A percentile compares a stretch with the other conserved stretches of the same genome.
These are phyloP conservation scores for Prunella himalayana DNA, from an alignment of 2,113 vertebrate genomes.

Conservation along the genomic window DNA sequence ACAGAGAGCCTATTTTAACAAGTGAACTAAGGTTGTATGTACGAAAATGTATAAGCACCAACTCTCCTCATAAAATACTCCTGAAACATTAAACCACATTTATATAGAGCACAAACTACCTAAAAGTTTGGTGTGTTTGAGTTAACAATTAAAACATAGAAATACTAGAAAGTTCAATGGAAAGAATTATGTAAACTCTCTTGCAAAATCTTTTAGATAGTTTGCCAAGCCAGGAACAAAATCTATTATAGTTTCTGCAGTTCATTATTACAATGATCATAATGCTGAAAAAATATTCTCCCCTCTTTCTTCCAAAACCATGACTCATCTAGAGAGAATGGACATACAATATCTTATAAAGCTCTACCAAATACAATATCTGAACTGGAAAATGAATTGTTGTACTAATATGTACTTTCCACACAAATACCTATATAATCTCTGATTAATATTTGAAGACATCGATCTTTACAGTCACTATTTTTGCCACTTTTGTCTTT, in stretches of 20 bases:
- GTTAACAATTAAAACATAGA: conserved; percentile 30
- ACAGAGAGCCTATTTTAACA: conserved; percentile 57
- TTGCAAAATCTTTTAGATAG: conserved; percentile 51
- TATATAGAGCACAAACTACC: neutral
- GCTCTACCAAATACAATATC: neutral
- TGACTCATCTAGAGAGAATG: conserved; percentile 52
- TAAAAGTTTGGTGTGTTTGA: neutral
- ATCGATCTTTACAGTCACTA: neutral
- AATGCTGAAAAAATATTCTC: conserved; percentile 47
- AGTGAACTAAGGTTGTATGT: conserved; percentile 60
- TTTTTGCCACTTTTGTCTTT: neutral
- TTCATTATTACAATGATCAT: conserved; percentile 42
- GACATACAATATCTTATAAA: conserved; percentile 6
- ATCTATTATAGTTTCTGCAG: conserved; percentile 47
- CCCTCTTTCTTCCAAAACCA: conserved; percentile 28
- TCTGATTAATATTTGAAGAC: neutral
- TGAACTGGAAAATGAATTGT: neutral
- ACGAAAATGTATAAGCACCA: conserved; percentile 35
- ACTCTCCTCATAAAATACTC: conserved; percentile 42
- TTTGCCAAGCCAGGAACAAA: conserved; percentile 55
- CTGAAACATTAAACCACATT: conserved; percentile 13
- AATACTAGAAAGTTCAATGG: conserved; percentile 44
- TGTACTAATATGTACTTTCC: neutral
- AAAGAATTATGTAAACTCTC: conserved; percentile 53
- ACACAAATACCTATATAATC: neutral